Evolutionary conservation across 2,113 vertebrate species (phyloP).

Genomic region (Mesoclemmys tuberculata): DNA sequence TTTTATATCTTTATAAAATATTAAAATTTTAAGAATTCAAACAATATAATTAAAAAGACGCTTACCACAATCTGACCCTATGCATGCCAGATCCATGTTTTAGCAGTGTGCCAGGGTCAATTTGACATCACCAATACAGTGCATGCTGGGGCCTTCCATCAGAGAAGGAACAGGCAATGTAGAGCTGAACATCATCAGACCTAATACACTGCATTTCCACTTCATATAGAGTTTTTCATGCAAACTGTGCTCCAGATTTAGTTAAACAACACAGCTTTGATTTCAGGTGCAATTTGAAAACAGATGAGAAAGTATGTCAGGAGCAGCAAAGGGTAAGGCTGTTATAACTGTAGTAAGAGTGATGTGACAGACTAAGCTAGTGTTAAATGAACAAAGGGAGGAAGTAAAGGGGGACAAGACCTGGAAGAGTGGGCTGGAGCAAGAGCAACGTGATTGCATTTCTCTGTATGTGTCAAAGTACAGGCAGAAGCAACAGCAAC

Average conservation of each 20-base stretch:
- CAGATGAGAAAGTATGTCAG: neutral
- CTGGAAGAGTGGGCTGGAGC: neutral
- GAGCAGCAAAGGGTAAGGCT: too few relatives aligned
- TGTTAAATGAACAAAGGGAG: neutral
- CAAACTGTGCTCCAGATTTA: neutral
- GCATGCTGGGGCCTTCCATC: accelerated
- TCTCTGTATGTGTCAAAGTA: neutral
- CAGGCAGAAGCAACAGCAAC: neutral
- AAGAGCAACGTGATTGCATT: neutral
- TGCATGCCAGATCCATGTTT: neutral
- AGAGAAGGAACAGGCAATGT: neutral
- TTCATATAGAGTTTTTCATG: neutral
- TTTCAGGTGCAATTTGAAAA: neutral
- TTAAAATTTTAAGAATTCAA: accelerated
- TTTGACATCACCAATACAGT: accelerated
- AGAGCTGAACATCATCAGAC: neutral
- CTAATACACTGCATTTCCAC: neutral
- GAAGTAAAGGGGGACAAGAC: neutral
- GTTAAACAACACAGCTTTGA: neutral
- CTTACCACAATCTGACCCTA: neutral
- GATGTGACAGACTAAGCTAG: neutral
- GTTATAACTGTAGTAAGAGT: neutral
- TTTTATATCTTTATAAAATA: neutral
- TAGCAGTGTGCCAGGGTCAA: neutral
- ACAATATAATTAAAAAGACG: neutral